These are phyloP conservation scores for Equus przewalskii DNA, from an alignment of 2,113 vertebrate species.

Conservation along the genomic window DNA sequence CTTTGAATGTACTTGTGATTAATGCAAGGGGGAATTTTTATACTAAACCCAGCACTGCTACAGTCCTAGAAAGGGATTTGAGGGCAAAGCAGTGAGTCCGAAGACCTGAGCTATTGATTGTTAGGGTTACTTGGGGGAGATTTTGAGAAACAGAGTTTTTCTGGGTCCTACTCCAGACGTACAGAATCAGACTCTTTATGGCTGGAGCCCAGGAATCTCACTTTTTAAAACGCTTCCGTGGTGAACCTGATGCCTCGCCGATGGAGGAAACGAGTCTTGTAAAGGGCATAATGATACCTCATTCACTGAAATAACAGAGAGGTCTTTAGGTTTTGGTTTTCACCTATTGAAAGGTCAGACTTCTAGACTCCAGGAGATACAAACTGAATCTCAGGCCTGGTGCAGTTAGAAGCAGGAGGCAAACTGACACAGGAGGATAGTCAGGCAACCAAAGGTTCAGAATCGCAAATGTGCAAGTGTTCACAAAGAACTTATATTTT, in stretches of 20 bases:
- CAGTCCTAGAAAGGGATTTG: constrained; percentile 30
- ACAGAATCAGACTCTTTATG: background rate
- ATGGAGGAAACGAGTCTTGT: background rate
- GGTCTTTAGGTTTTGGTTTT: constrained; percentile 21
- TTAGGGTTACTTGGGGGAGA: background rate
- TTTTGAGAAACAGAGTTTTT: constrained; percentile 31
- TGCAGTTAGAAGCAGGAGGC: background rate
- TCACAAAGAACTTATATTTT: background rate
- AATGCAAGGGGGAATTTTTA: background rate
- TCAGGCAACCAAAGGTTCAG: background rate
- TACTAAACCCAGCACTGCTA: constrained; percentile 3
- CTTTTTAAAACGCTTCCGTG: background rate
- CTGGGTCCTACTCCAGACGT: background rate
- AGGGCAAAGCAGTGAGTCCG: background rate
- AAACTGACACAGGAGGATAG: background rate
- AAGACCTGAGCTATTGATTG: background rate
- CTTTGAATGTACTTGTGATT: constrained; percentile 10
- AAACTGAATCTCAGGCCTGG: background rate
- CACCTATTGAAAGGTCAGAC: background rate
- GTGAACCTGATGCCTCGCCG: background rate
- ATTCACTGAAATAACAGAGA: background rate
- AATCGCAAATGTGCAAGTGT: background rate
- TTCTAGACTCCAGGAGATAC: background rate
- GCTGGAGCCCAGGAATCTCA: background rate
- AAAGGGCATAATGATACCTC: background rate